Evolutionary conservation across 2,888 invertebrate genomes (phyloP).

Genomic region (Pachliopta kotzebuea): DNA sequence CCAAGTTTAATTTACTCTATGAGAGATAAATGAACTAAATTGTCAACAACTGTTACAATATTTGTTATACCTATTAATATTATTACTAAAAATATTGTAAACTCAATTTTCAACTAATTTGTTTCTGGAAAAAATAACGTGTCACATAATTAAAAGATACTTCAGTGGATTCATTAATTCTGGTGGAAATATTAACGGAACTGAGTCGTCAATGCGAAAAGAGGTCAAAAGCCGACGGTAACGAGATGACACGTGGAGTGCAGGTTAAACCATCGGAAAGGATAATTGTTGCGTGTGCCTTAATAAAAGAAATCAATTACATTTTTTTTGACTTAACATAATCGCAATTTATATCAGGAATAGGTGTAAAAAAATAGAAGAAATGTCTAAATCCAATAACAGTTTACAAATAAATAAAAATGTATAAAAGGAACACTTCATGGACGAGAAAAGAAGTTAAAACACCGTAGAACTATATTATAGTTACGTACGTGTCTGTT

Average conservation of each 20-base stretch:
- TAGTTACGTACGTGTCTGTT: no score
- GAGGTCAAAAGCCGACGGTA: slow-evolving; percentile 15
- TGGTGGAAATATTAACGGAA: slow-evolving; percentile 4
- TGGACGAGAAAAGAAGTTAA: no score
- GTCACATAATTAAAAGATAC: not conserved
- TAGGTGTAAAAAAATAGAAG: no score
- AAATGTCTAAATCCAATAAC: no score
- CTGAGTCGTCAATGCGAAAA: slow-evolving; percentile 9
- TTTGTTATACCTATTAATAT: slow-evolving; percentile 2
- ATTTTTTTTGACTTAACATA: no score
- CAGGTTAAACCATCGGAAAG: slow-evolving; percentile 10
- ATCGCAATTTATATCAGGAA: no score
- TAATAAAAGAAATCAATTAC: not conserved
- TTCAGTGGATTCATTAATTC: slow-evolving; percentile 19
- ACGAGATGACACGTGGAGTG: slow-evolving; percentile 16
- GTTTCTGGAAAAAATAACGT: not conserved
- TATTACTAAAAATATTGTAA: not conserved
- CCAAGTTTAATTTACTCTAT: not conserved
- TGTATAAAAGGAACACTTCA: no score
- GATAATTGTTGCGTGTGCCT: not conserved
- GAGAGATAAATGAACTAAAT: slow-evolving; percentile 11
- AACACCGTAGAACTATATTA: no score
- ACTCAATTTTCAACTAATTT: not conserved
- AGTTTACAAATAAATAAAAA: no score
- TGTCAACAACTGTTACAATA: slow-evolving; percentile 8